Evolutionary conservation across 2,113 vertebrate genomes (phyloP), one percentile per base, ranked within the genome.

Genomic region (Rhinolophus sinicus): DNA sequence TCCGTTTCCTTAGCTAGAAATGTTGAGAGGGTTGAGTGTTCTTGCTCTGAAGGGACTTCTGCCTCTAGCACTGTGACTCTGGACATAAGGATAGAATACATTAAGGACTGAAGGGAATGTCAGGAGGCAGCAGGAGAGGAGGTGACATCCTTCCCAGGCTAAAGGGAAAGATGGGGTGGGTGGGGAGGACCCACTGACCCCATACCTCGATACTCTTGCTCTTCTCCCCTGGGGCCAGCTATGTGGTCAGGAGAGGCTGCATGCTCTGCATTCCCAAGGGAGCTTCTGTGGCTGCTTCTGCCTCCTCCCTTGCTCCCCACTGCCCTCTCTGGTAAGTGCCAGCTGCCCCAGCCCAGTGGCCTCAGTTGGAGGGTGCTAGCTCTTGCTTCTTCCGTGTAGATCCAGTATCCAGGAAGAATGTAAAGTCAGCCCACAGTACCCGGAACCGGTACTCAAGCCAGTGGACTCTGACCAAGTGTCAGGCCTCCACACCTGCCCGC

Each of bases 381-480:
- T 84, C 50, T 87, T 19, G 15, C 88, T 69, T 80, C 83, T 64
- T 58, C 24, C 22, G 60, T 85, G 73, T 0, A 99, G 99, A 99
- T 87, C 99, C 99, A 0, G 99, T 99, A 96, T 99, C 99, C 0
- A 99, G 99, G 96, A 99, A 99, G 98, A 99, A 99, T 0, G 99
- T 99, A 3, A 99, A 99, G 97, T 99, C 99, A 0, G 99, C 99
- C 0, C 99, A 99, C 98, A 99, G 99, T 97, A 99, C 99, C 92
- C 99, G 99, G 95, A 99, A 99, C 98, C 98, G 99, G 1, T 99
- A 99, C 98, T 99, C 99, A 77, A 99, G 99, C 98, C 99, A 99
- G 97, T 99, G 99, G 99, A 99, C 99, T 24, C 98, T 99, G 97
- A 99, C 99, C 97, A 99, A 99, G 97, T 99, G 99, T 98, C 99